Conservation (phyloP, 1,140 invertebrate species). For the Pantala flavescens region DNA sequence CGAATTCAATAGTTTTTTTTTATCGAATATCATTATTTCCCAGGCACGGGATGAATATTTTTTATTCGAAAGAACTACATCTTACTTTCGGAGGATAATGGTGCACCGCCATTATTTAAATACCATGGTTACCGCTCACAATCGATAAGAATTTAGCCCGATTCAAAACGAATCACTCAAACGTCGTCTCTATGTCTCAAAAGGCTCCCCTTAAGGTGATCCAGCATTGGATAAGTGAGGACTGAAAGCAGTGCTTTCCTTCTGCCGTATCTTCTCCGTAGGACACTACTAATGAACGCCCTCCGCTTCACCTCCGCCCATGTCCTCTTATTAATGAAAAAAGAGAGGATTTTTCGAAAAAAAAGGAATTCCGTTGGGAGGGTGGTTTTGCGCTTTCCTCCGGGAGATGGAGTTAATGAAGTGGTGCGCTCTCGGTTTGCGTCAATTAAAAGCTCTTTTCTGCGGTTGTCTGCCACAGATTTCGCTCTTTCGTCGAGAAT, state of each 20-base stretch:
- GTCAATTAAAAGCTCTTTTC: slow-evolving; percentile 7
- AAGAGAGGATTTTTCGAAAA: not conserved
- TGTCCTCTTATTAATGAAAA: not conserved
- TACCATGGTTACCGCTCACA: too few species aligned
- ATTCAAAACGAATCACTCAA: too few species aligned
- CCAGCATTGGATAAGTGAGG: too few species aligned
- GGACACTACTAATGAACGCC: not conserved
- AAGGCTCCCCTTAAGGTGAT: too few species aligned
- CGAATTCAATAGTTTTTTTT: too few species aligned
- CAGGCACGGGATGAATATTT: too few species aligned
- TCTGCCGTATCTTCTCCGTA: not conserved
- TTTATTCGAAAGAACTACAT: too few species aligned
- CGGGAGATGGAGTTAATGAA: slow-evolving; percentile 9
- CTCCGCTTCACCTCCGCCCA: not conserved
- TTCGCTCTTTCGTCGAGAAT: not conserved
- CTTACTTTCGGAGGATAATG: too few species aligned
- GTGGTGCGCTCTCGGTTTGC: not conserved
- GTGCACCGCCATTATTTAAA: too few species aligned
- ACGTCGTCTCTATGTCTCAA: too few species aligned
- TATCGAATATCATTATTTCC: too few species aligned
- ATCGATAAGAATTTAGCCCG: too few species aligned
- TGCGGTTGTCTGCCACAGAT: not conserved
- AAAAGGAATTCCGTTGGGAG: not conserved
- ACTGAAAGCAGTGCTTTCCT: not conserved
- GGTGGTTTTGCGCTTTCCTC: not conserved